Evolutionary conservation across 2,888 invertebrate genomes (phyloP).

Genomic region (Tholera decimalis): DNA sequence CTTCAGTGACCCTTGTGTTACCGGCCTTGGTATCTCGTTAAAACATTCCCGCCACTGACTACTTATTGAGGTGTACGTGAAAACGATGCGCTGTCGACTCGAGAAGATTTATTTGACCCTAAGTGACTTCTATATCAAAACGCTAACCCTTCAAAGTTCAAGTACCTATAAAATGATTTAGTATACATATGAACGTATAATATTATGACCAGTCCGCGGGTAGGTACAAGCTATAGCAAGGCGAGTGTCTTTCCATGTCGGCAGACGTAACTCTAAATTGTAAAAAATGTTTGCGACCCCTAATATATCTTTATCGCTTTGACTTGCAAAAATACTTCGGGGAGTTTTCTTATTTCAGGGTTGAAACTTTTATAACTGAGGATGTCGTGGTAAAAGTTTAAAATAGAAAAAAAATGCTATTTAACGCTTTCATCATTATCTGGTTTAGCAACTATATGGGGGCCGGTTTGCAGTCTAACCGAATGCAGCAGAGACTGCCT

Average conservation of each 20-base stretch:
- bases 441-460: no score
- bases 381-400: neutral
- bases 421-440: neutral
- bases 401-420: neutral
- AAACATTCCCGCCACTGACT: no score
- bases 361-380: neutral
- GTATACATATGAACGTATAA: no score
- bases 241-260: conserved; percentile 73
- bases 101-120: no score
- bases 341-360: conserved; percentile 18
- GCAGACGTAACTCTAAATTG: conserved; percentile 62
- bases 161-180: conserved; percentile 5
- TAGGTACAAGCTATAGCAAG: conserved; percentile 48
- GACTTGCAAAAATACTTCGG: conserved; percentile 44
- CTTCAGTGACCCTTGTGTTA: no score
- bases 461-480: no score
- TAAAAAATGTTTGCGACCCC: conserved; percentile 67
- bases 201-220: conserved; percentile 1
- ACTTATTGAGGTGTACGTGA: no score
- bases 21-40: no score
- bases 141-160: neutral
- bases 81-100: no score
- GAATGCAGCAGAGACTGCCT: no score
- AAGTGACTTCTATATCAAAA: neutral
- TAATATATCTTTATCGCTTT: conserved; percentile 66